A percentile compares a stretch with the other conserved stretches of the same genome.
phyloP scores from a whole-genome alignment of 2,113 vertebrate species.

The Burhinus bistriatus region DNA sequence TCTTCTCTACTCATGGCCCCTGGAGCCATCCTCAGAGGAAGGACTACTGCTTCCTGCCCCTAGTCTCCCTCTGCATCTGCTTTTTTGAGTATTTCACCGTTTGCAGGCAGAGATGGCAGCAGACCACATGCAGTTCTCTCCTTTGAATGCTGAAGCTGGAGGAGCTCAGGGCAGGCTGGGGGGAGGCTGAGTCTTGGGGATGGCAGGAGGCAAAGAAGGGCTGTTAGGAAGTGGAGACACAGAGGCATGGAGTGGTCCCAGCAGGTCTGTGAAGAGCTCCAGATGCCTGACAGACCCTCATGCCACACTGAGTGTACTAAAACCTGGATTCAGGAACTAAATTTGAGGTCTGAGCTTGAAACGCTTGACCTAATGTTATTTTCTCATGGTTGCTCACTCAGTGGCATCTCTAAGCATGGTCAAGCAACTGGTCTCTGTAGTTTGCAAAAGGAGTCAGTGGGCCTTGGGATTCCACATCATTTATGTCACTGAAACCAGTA shows the following conservation, averaged over 20 bases:
- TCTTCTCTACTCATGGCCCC: neutral
- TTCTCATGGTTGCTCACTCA: neutral
- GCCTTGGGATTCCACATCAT: neutral
- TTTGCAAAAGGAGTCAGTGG: neutral
- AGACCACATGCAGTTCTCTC: neutral
- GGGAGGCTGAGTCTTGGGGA: neutral
- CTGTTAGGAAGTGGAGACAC: neutral
- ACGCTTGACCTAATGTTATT: neutral
- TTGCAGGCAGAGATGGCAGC: neutral
- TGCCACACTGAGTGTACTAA: neutral
- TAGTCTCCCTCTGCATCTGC: neutral
- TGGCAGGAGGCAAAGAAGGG: neutral
- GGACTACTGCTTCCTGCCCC: neutral
- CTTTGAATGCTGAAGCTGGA: neutral
- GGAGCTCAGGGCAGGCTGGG: neutral
- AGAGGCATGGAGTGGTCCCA: neutral
- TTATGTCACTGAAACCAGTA: neutral
- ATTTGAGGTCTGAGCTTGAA: neutral
- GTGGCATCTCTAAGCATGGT: neutral
- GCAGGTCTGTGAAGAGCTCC: neutral
- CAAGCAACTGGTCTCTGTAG: neutral
- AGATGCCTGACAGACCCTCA: neutral
- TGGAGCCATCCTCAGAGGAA: neutral
- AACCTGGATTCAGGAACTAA: neutral
- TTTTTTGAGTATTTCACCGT: neutral